Evolutionary conservation across 2,797 vertebrate species (phyloP), one percentile per base, ranked within the genome.

Genomic region (Todus mexicanus): DNA sequence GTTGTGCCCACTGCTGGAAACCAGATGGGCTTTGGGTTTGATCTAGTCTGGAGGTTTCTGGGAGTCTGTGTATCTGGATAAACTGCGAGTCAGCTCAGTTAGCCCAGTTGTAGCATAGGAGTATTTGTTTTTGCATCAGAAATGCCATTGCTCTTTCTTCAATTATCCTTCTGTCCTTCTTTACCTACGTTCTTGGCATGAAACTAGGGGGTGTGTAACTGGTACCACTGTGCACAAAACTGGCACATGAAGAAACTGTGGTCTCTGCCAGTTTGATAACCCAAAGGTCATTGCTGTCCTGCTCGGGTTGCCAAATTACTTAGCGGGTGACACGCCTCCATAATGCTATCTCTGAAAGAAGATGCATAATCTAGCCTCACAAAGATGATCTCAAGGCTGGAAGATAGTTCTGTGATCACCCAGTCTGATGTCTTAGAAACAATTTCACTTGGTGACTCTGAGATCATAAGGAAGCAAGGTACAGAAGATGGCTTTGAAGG

Each of bases 401-500:
- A 76, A 19, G 3, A 80, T 40, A 16, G 16, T 76, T 54, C 31
- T 45, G 35, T 71, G 45, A 60, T 84, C 57, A 78, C 18, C 11
- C 20, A 65, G 47, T 51, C 50, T 51, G 38, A 85, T 48, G 22
- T 77, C 33, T 80, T 61, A 54, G 9, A 37, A 31, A 26, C 37
- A 18, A 71, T 82, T 79, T 84, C 22, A 37, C 22, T 40, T 3
- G 4, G 14, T 65, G 61, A 69, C 37, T 43, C 56, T 70, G 64
- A 77, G 57, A 51, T 69, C 42, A 40, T 3, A 18, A 42, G 38
- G 27, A 89, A 73, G 60, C 5, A 27, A 25, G 6, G 13, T 65
- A 56, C 23, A 63, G 43, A 82, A 82, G 42, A 71, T 14, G 15
- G 40, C 11, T 92, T 77, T 90, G 83, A 90, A 92, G 89, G 27